phyloP scores from a whole-genome alignment of 2,797 vertebrate genomes.

The Tragopan temminckii region DNA sequence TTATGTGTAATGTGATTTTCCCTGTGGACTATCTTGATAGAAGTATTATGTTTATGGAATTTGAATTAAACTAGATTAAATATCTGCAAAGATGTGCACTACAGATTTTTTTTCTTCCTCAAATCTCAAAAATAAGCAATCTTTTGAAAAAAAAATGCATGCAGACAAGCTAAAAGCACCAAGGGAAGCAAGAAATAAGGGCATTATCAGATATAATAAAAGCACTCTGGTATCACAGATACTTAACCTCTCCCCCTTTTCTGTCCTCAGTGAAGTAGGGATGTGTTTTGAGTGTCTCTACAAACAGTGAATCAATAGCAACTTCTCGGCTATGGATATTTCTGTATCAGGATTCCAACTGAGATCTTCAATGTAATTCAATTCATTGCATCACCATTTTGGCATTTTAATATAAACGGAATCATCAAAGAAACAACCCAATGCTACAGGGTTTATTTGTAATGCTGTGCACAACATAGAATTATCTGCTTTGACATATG shows the following conservation, averaged over 20 bases:
- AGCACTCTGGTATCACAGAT: not conserved
- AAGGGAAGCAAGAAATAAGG: slow-evolving; percentile 21
- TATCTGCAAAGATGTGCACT: slow-evolving; percentile 55
- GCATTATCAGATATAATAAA: slow-evolving; percentile 8
- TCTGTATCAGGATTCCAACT: not conserved
- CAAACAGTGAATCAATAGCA: not conserved
- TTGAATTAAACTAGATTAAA: slow-evolving; percentile 74
- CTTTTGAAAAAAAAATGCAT: not conserved
- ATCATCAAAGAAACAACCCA: not conserved
- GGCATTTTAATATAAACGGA: not conserved
- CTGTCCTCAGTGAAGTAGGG: not conserved
- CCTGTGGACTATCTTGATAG: slow-evolving; percentile 55
- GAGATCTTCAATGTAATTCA: not conserved
- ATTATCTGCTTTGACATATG: slow-evolving; percentile 21
- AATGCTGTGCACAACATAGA: slow-evolving; percentile 37
- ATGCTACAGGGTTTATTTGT: not conserved
- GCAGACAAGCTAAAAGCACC: not conserved
- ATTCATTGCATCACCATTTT: not conserved
- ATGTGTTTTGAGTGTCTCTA: not conserved
- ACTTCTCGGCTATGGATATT: not conserved
- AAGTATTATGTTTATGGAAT: slow-evolving; percentile 58
- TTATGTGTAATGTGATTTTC: slow-evolving; percentile 63
- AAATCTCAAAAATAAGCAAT: slow-evolving; percentile 25
- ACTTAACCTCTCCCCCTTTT: not conserved
- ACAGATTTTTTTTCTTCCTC: slow-evolving; percentile 9